These are phyloP conservation scores for Petrolisthes cinctipes DNA, from an alignment of 2,888 invertebrate species.

Conservation along the genomic window DNA sequence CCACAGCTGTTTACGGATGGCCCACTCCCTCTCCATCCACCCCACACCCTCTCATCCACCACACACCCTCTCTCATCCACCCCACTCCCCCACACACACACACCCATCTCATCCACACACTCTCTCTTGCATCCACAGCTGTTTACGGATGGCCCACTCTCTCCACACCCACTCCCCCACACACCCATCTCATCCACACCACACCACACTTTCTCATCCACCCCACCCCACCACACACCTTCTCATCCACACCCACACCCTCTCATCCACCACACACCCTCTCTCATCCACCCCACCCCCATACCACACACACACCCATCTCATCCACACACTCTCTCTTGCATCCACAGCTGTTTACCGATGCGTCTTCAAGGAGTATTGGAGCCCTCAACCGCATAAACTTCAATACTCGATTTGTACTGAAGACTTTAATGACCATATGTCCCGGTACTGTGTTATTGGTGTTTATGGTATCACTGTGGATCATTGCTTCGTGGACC, in stretches of 20 bases:
- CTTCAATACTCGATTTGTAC: slow-evolving; percentile 91
- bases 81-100: neutral
- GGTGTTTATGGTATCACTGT: slow-evolving; percentile 98
- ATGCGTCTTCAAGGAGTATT: slow-evolving; percentile 98
- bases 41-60: neutral
- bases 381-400: slow-evolving; percentile 82
- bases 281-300: no score
- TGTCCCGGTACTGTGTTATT: slow-evolving; percentile 95
- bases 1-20: neutral
- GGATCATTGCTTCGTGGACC: slow-evolving; percentile 99
- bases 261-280: no score
- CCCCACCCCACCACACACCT: no score
- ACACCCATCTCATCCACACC: neutral
- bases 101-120: neutral
- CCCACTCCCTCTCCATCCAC: neutral
- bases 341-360: slow-evolving; percentile 91
- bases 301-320: neutral
- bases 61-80: neutral
- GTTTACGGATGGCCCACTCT: neutral
- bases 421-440: slow-evolving; percentile 99
- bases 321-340: neutral
- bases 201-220: no score
- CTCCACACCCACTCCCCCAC: neutral
- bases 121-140: no score
- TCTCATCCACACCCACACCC: no score